Conservation (phyloP, 2,888 invertebrate genomes). For the Apodemia hepburni region DNA sequence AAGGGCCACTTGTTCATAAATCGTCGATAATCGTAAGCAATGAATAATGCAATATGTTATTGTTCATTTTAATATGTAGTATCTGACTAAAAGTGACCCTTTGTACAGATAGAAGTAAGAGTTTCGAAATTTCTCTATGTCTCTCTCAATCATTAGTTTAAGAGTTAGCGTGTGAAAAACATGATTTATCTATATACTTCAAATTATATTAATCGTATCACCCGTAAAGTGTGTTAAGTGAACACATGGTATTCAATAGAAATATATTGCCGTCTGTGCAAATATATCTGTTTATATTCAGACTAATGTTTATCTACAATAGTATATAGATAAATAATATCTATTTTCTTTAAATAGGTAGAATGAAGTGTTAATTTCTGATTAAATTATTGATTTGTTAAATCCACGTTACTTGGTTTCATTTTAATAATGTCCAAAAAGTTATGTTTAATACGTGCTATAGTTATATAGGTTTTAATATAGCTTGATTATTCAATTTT, state of each 20-base stretch:
- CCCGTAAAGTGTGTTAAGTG: conserved; percentile 55
- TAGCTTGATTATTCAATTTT: too few species aligned
- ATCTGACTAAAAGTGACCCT: conserved; percentile 23
- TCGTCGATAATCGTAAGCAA: conserved; percentile 17
- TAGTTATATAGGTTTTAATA: too few species aligned
- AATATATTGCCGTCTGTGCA: conserved; percentile 62
- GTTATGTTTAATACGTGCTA: too few species aligned
- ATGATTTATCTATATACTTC: conserved; percentile 44
- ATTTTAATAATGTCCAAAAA: conserved; percentile 37
- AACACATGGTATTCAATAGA: conserved; percentile 44
- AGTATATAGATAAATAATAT: conserved; percentile 47
- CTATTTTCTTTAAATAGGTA: conserved; percentile 68
- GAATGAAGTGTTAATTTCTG: conserved; percentile 69
- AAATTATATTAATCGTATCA: conserved; percentile 53
- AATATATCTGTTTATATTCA: conserved; percentile 57
- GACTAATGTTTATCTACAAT: conserved; percentile 55
- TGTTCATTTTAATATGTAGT: conserved; percentile 15
- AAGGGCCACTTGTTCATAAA: conserved; percentile 39
- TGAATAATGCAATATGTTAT: conserved; percentile 9
- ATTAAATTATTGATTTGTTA: conserved; percentile 76
- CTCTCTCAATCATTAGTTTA: conserved; percentile 74
- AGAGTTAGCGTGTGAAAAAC: conserved; percentile 43
- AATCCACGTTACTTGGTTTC: conserved; percentile 47
- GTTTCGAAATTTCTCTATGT: conserved; percentile 57
- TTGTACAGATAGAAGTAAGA: conserved; percentile 45